Conservation (phyloP, 2,797 vertebrate species). For the Catharus ustulatus region DNA sequence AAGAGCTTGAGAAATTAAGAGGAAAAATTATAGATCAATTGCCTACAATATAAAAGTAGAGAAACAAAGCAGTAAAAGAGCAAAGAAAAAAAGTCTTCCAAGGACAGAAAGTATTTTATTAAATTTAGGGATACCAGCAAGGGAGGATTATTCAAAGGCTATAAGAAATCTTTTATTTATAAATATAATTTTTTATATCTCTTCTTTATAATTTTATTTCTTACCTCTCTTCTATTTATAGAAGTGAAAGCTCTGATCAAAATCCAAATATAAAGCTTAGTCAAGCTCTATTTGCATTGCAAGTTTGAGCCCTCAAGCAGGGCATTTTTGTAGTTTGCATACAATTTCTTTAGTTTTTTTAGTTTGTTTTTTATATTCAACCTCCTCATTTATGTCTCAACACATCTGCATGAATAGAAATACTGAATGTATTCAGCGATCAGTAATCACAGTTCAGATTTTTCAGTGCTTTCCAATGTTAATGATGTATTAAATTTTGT, state of each 20-base stretch:
- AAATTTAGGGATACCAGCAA: background rate
- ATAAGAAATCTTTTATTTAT: slow-evolving; percentile 4
- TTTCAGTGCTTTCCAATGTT: background rate
- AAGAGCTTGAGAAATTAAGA: background rate
- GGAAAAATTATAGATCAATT: background rate
- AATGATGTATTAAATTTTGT: background rate
- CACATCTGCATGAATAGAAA: background rate
- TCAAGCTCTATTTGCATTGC: background rate
- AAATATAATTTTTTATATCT: background rate
- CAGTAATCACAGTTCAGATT: background rate
- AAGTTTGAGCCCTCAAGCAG: background rate
- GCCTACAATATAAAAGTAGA: background rate
- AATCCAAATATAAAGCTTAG: background rate
- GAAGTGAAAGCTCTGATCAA: background rate
- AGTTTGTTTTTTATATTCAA: background rate
- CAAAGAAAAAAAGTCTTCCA: background rate
- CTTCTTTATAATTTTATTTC: background rate
- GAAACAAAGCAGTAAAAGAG: background rate
- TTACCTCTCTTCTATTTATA: background rate
- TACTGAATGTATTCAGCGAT: background rate
- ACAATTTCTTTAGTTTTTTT: background rate
- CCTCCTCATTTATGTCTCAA: background rate
- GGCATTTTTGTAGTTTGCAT: background rate
- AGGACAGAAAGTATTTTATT: slow-evolving; percentile 26
- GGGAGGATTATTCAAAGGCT: background rate